phyloP scores from a whole-genome alignment of 2,888 invertebrate genomes.

The Drosophila prostipennis region DNA sequence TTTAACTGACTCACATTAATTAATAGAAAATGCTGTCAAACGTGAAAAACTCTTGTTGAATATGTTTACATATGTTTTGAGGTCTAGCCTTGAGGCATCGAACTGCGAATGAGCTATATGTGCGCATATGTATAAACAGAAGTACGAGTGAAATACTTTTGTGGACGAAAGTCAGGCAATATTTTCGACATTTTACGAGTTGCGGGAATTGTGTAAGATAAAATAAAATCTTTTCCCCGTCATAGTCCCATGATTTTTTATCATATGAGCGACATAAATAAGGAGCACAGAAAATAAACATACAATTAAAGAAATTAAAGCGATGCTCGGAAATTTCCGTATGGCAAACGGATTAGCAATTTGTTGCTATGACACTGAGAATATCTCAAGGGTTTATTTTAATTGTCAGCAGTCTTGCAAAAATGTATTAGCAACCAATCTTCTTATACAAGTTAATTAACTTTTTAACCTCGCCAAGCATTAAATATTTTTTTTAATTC shows the following conservation, averaged over 20 bases:
- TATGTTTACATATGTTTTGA: slow-evolving; percentile 62
- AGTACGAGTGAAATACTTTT: slow-evolving; percentile 36
- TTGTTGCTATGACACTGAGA: background rate
- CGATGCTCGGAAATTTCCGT: slow-evolving; percentile 5
- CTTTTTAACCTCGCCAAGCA: background rate
- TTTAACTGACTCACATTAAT: slow-evolving; percentile 49
- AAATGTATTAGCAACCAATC: background rate
- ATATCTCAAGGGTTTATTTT: too few species aligned
- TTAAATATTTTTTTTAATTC: background rate
- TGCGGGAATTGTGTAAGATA: slow-evolving; percentile 55
- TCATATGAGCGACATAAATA: slow-evolving; percentile 35
- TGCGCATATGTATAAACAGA: slow-evolving; percentile 23
- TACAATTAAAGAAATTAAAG: slow-evolving; percentile 4
- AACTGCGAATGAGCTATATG: slow-evolving; percentile 44
- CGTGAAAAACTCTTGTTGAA: slow-evolving; percentile 20
- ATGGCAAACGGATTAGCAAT: background rate
- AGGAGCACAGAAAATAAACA: slow-evolving; percentile 14
- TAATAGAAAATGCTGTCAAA: slow-evolving; percentile 29
- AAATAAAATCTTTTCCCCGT: slow-evolving; percentile 28
- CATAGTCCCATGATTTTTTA: slow-evolving; percentile 35
- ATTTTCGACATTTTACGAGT: slow-evolving; percentile 64
- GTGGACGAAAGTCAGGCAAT: slow-evolving; percentile 49
- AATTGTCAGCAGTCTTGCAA: background rate
- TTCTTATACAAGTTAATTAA: background rate
- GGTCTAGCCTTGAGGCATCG: slow-evolving; percentile 63